Base-by-base conservation (phyloP, 1,140 invertebrate genomes). In the Drosophila jambulina region DNA sequence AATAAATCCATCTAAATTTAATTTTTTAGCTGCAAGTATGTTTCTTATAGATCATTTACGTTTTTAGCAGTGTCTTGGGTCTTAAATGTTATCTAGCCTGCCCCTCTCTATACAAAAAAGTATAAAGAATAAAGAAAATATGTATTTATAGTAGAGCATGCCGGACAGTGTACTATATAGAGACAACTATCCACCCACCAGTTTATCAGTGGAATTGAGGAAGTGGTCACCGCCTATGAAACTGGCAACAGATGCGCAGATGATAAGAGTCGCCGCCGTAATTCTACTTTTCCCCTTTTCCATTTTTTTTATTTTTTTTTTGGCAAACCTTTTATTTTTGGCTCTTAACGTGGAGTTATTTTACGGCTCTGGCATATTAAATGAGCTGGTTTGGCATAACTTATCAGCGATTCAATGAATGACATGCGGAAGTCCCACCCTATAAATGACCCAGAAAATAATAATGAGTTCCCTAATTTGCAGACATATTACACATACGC, bases 141-240 rank as follows among this genome's bases (percentile, higher is more conserved):
- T 32, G 25, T 12, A 38, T 21, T 3, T 5, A 57, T 5, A 32
- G 7, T 38, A 9, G 9, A 63, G n/a, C 32, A 17, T 15, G 25
- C 36, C 8, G 32, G 21, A 15, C 69, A 71, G 65, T 38, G 40
- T 45, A 36, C 36, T 56, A 23, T 38, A 38, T 56, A 38, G 53
- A 49, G 27, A 58, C 38, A 70, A 45, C 65, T 71, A 51, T 36
- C 70, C 84, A 88, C 84, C 84, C 84, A 88, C 80, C 27, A 83
- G 67, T 80, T 87, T 87, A 88, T 87, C 84, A 88, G 83, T 65
- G 81, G 60, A 69, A 87, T 86, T 88, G 74, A 88, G 83, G 83
- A 86, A 86, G 80, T 83, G 83, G 64, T 74, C 42, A 74, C 57
- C 58, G 51, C 61, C 61, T 53, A 71, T 75, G 56, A 48, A 83